These are phyloP conservation scores for Brachyalestes nurse DNA, from an alignment of 2,797 vertebrate species.

Conservation along the genomic window DNA sequence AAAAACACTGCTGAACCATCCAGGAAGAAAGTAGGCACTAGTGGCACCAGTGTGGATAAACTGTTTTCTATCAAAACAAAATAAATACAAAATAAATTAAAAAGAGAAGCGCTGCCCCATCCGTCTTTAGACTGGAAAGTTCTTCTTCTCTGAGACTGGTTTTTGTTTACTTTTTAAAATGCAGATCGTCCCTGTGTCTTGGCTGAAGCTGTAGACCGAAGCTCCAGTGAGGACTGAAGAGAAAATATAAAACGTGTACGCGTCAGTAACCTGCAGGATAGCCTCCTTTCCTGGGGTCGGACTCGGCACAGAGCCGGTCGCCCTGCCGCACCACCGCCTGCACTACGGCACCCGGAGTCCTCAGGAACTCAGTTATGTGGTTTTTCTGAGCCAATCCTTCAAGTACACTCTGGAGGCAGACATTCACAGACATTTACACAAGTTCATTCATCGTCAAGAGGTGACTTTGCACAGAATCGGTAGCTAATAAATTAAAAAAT, in stretches of 20 bases:
- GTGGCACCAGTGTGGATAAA: not conserved
- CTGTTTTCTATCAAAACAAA: slow-evolving; percentile 9
- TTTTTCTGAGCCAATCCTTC: slow-evolving; percentile 79
- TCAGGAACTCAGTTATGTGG: slow-evolving; percentile 73
- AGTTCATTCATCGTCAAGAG: not conserved
- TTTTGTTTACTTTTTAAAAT: not conserved
- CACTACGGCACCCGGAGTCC: slow-evolving; percentile 73
- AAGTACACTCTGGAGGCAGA: slow-evolving; percentile 69
- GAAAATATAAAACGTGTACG: too few species aligned
- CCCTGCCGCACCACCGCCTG: slow-evolving; percentile 79
- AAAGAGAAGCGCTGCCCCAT: not conserved
- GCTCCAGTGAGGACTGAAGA: slow-evolving; percentile 14
- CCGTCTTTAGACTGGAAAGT: not conserved
- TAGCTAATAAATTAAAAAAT: too few species aligned
- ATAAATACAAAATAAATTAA: slow-evolving; percentile 22
- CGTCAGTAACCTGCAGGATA: slow-evolving; percentile 81
- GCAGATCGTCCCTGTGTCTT: slow-evolving; percentile 54
- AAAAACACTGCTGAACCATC: slow-evolving; percentile 8
- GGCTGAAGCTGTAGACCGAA: slow-evolving; percentile 17
- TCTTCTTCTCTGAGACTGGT: not conserved
- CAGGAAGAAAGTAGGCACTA: slow-evolving; percentile 17
- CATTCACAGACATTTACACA: not conserved
- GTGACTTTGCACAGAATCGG: too few species aligned
- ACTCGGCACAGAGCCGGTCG: slow-evolving; percentile 76
- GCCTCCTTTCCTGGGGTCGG: slow-evolving; percentile 82